These are phyloP conservation scores for Ispidina picta DNA, from an alignment of 2,797 vertebrate species.

Conservation along the genomic window DNA sequence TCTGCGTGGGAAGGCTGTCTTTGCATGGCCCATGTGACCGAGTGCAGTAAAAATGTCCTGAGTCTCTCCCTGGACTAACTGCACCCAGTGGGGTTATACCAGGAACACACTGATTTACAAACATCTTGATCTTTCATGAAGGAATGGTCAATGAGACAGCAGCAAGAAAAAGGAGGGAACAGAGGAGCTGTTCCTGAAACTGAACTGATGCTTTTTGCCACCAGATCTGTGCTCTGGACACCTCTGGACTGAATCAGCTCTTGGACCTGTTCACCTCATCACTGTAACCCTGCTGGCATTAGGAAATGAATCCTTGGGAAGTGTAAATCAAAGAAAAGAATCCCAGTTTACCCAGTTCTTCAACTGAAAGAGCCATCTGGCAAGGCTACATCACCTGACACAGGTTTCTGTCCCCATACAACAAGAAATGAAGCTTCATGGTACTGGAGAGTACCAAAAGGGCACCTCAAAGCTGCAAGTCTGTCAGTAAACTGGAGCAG, in stretches of 20 bases:
- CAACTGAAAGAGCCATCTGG: not conserved
- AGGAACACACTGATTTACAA: not conserved
- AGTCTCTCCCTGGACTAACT: not conserved
- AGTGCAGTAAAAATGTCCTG: constrained; percentile 32
- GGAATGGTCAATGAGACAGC: not conserved
- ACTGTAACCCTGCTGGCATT: not conserved
- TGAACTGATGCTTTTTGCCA: not conserved
- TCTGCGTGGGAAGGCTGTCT: constrained; percentile 56
- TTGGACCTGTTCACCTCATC: not conserved
- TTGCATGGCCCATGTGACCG: constrained; percentile 34
- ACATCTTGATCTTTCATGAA: not conserved
- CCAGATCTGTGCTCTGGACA: not conserved
- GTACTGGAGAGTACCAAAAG: not conserved
- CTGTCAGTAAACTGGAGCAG: not conserved
- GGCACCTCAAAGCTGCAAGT: not conserved
- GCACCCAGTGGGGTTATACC: not conserved
- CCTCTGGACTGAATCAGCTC: not conserved
- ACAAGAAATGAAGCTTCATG: not conserved
- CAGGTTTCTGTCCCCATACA: not conserved
- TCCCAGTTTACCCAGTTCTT: not conserved
- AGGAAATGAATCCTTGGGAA: not conserved
- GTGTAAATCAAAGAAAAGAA: not conserved
- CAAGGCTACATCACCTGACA: not conserved
- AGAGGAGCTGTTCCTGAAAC: not conserved
- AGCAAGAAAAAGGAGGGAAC: not conserved